Evolutionary conservation across 2,888 invertebrate genomes (phyloP), one percentile per base, ranked within the genome.

Genomic region (Epinotia nisella): DNA sequence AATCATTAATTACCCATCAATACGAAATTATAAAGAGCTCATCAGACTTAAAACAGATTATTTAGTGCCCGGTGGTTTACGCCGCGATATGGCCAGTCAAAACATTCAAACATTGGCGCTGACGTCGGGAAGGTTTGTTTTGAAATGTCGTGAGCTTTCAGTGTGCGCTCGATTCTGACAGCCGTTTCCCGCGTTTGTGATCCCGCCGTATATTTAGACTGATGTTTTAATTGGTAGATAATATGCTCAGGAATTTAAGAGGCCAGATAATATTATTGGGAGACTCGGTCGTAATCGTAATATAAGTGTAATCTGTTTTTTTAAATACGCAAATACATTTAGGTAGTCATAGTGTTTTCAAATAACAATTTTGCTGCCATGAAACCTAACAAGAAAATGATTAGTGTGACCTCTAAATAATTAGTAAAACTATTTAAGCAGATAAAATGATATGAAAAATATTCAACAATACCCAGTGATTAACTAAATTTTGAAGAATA

Each of bases 91-190:
- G 83, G 83, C 81, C 81, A 86, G 90, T 92, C 93, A 92, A 90
- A 92, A 92, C 89, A 92, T 89, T 87, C 78, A 84, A 85, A 89
- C 86, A 87, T 82, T 83, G 79, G 76, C 87, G 87, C 85, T 80
- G 80, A 80, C 82, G 88, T 86, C 84, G 78, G 83, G 82, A 78
- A 81, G 81, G 92, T 92, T 92, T 92, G 89, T 92, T 92, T 92
- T 90, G 87, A 92, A 86, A 92, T 87, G 91, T 91, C 90, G 78
- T 84, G 85, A 83, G 84, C 82, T 83, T 85, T 85, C 82, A 80
- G 81, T 81, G 81, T 85, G 87, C 87, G 85, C 85, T 85, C 87
- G 88, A 82, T 88, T 87, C 86, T 83, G 85, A 81, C 78, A 75
- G 68, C 59, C 62, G 69, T 69, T 73, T 73, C 73, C 73, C 73